Evolutionary conservation across 64 coral and sea anemone species (phyloP).

Genomic region (Porites australiensis): DNA sequence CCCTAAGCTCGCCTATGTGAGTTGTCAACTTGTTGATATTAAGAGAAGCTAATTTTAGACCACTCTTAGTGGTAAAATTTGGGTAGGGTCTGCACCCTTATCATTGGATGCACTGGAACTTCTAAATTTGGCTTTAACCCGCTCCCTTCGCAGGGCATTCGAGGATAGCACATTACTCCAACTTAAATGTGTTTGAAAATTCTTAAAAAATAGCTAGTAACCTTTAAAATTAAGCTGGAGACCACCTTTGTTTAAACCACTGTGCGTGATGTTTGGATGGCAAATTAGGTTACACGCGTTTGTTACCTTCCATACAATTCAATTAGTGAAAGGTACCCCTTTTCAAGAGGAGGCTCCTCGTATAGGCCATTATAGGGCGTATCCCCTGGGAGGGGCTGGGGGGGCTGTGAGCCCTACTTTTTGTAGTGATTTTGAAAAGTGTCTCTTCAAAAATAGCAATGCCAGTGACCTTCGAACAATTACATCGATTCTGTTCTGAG

Average conservation of each 20-base stretch:
- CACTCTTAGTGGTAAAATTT: conserved; percentile 11
- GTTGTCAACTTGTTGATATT: conserved; percentile 32
- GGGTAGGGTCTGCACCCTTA: neutral
- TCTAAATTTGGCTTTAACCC: neutral
- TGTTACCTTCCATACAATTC: neutral
- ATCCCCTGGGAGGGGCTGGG: no score
- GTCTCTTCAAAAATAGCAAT: no score
- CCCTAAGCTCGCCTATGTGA: conserved; percentile 2
- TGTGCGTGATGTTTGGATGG: conserved; percentile 17
- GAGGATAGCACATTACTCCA: neutral
- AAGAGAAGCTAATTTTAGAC: conserved; percentile 19
- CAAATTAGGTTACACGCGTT: neutral
- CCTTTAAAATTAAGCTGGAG: conserved; percentile 37
- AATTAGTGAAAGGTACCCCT: no score
- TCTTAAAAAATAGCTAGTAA: conserved; percentile 18
- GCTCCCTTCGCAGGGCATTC: neutral
- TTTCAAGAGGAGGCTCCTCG: no score
- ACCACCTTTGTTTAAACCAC: conserved; percentile 11
- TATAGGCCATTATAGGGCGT: no score
- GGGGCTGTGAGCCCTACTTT: no score
- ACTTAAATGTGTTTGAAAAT: neutral
- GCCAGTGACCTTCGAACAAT: no score
- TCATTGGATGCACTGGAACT: neutral
- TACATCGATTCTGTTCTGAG: no score
- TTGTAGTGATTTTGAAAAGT: no score